Percentiles rank a stretch among this genome's conserved stretches.
Conservation (phyloP, 2,113 vertebrate genomes). For the Todiramphus saurophagus region DNA sequence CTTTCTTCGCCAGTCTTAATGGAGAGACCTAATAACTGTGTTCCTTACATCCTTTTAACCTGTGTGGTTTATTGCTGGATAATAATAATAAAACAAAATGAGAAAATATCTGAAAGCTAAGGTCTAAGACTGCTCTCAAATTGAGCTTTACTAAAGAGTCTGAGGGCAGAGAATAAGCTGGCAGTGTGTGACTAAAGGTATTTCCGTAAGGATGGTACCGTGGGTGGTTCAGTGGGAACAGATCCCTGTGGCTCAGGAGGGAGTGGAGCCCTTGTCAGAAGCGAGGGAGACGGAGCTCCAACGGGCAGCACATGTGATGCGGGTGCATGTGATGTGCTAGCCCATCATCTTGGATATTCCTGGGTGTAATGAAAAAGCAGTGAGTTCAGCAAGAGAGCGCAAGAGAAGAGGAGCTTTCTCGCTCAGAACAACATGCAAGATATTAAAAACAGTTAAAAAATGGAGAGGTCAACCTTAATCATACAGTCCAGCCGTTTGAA, state of each 20-base stretch:
- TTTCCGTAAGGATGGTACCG: neutral
- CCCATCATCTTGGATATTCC: neutral
- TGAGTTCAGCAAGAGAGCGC: neutral
- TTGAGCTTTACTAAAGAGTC: neutral
- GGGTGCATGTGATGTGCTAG: neutral
- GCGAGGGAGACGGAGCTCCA: fast-evolving
- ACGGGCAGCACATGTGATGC: fast-evolving
- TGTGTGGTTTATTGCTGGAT: neutral
- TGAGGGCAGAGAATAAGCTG: neutral
- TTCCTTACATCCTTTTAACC: neutral
- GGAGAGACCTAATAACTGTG: neutral
- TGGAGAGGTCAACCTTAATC: neutral
- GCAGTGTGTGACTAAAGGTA: neutral
- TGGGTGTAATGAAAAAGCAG: neutral
- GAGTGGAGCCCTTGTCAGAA: neutral
- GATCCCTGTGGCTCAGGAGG: no score
- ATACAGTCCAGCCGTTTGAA: neutral
- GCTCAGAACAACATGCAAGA: neutral
- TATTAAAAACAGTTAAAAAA: neutral
- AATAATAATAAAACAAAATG: neutral
- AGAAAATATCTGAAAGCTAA: neutral
- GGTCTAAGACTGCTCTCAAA: neutral
- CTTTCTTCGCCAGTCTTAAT: conserved; percentile 1
- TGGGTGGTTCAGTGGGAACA: neutral
- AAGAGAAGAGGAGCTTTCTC: neutral